Evolutionary conservation across 2,797 vertebrate genomes (phyloP).

Genomic region (Hipposideros larvatus): DNA sequence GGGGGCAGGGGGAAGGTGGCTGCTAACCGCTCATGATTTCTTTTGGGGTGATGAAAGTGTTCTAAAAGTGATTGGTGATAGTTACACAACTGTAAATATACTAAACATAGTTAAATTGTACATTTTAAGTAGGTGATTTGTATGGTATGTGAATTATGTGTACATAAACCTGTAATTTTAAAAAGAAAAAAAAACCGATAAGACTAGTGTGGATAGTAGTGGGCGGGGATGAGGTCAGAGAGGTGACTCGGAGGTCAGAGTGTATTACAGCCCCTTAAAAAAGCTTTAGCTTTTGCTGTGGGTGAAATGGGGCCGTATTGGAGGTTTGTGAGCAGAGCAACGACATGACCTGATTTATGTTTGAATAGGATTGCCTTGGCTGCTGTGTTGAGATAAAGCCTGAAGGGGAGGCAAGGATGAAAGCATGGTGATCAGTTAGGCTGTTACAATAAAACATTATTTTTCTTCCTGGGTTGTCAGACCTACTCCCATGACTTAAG

Average conservation of each 20-base stretch:
- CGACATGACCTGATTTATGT: neutral
- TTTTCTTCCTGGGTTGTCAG: neutral
- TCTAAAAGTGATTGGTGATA: neutral
- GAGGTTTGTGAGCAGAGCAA: neutral
- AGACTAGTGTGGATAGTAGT: neutral
- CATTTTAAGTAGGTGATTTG: neutral
- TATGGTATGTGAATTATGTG: neutral
- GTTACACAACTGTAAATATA: neutral
- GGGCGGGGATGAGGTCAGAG: neutral
- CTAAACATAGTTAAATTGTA: neutral
- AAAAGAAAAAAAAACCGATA: neutral
- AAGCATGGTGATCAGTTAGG: neutral
- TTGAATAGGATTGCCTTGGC: neutral
- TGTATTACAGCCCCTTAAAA: too few species aligned
- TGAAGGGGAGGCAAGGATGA: neutral
- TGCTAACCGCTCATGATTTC: neutral
- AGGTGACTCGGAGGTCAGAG: neutral
- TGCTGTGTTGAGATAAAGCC: neutral
- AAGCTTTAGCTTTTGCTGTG: neutral
- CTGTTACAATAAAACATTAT: neutral
- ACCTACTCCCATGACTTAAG: neutral
- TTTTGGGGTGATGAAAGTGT: neutral
- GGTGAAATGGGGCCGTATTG: neutral
- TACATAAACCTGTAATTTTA: neutral
- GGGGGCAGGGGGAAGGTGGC: neutral